Evolutionary conservation across 1,140 invertebrate species (phyloP).

Genomic region (Cylas formicarius): DNA sequence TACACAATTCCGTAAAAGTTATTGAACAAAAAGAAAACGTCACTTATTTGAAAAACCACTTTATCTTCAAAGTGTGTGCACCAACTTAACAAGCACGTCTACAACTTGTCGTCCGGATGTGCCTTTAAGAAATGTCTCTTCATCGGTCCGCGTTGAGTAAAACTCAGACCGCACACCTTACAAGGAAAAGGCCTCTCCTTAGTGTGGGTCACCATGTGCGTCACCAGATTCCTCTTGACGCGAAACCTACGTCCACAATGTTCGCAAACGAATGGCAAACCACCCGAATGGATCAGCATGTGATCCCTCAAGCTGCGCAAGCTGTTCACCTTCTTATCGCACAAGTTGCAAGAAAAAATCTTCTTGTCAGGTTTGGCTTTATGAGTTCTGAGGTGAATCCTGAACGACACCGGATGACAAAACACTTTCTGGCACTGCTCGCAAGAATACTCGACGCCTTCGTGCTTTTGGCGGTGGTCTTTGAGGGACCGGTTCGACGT

Average conservation of each 20-base stretch:
- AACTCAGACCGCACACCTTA: slow-evolving; percentile 34
- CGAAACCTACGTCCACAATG: too few relatives aligned
- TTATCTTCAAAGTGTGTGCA: too few relatives aligned
- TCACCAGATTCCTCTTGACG: too few relatives aligned
- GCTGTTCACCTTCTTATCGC: slow-evolving; percentile 8
- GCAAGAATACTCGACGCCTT: slow-evolving; percentile 22
- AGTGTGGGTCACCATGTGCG: slow-evolving; percentile 16
- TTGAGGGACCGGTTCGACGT: slow-evolving; percentile 14
- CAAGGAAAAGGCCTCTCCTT: slow-evolving; percentile 20
- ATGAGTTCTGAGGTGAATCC: slow-evolving; percentile 12
- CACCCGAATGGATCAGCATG: not conserved
- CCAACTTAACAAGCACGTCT: too few relatives aligned
- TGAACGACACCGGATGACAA: slow-evolving; percentile 1
- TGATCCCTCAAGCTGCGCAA: slow-evolving; percentile 5
- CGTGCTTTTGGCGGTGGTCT: slow-evolving; percentile 22
- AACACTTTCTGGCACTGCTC: slow-evolving; percentile 17
- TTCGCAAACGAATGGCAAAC: slow-evolving; percentile 4
- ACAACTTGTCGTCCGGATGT: too few relatives aligned
- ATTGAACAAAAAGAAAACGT: too few relatives aligned
- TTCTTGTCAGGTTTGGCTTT: slow-evolving; percentile 7
- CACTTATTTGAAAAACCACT: too few relatives aligned
- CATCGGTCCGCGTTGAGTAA: slow-evolving; percentile 20
- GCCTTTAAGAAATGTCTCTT: slow-evolving; percentile 13
- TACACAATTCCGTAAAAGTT: too few relatives aligned
- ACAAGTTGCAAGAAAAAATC: slow-evolving; percentile 16